Conservation (phyloP, 2,888 invertebrate genomes). For the Arctia plantaginis region DNA sequence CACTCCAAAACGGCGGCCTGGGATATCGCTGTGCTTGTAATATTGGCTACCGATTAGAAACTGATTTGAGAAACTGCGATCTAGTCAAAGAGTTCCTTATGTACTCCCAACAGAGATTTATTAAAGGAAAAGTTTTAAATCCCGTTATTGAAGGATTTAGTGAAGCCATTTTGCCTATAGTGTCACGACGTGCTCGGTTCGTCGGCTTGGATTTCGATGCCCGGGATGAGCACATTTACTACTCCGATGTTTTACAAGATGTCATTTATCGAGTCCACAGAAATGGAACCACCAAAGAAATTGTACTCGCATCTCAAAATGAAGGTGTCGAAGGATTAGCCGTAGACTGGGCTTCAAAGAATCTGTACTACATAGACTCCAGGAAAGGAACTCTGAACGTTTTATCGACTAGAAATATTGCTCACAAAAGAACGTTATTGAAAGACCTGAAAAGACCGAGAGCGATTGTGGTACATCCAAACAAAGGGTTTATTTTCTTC, state of each 20-base stretch:
- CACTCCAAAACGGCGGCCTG: slow-evolving; percentile 89
- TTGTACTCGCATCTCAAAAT: slow-evolving; percentile 97
- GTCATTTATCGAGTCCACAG: slow-evolving; percentile 95
- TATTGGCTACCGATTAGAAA: slow-evolving; percentile 92
- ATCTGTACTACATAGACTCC: slow-evolving; percentile 97
- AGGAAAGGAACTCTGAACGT: slow-evolving; percentile 98
- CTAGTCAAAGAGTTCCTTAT: slow-evolving; percentile 95
- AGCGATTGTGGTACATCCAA: slow-evolving; percentile 98
- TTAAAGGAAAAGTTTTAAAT: slow-evolving; percentile 96
- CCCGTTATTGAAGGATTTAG: slow-evolving; percentile 96
- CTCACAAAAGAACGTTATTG: slow-evolving; percentile 93
- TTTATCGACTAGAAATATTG: slow-evolving; percentile 94
- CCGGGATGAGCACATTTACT: slow-evolving; percentile 96
- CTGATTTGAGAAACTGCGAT: slow-evolving; percentile 92
- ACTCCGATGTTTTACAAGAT: slow-evolving; percentile 98
- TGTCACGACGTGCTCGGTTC: slow-evolving; percentile 95
- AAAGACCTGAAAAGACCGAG: slow-evolving; percentile 96
- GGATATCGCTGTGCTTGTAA: slow-evolving; percentile 97
- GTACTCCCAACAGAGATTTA: slow-evolving; percentile 98
- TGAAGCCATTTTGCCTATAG: slow-evolving; percentile 98
- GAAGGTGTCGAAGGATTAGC: slow-evolving; percentile 98
- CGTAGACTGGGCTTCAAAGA: slow-evolving; percentile 98
- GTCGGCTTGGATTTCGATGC: slow-evolving; percentile 98
- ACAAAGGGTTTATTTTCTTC: slow-evolving; percentile 97
- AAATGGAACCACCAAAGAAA: slow-evolving; percentile 93